Base-by-base conservation (phyloP, 2,113 vertebrate species). In the Leptobrachium ailaonicum region DNA sequence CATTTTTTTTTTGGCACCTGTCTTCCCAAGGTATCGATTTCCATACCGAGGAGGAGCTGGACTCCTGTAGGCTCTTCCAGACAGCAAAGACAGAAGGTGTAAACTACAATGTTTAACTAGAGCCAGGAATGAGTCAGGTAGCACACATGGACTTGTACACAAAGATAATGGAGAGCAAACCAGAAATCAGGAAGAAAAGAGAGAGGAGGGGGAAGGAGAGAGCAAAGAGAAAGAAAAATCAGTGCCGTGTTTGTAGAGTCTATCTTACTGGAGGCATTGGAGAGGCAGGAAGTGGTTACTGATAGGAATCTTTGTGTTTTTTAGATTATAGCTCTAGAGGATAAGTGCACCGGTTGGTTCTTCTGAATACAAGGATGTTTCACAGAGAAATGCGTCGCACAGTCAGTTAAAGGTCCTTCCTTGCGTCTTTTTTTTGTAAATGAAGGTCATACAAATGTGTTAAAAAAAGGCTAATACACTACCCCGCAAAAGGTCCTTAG, bases 31-130 rank as follows among this genome's bases (percentile, higher is more conserved):
- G 20, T 32, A 32, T 32, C 0, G 20, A 32, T 32, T 32, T 32
- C 1, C 20, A 32, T 32, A 32, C 20, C 20, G 20, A 32, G 20
- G 20, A 32, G 20, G 20, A 32, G 20, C 20, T 32, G 20, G 20
- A 32, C 20, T 32, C 20, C 20, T 32, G 20, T 32, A 32, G 20
- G 20, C 20, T 32, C 20, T 32, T 32, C 20, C 20, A 32, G 20
- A 32, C 20, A 32, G 20, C 20, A 32, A 32, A 32, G 20, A 32
- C 20, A 32, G 20, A 69, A 67, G 77, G 70, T 66, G 77, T 66
- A 73, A 80, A 73, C 62, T 54, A 58, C 77, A 80, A 66, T 72
- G 69, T 8, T 73, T 73, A 73, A 66, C 70, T 73, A 80, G 70
- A 43, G 40, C 13, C 32, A 73, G 14, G 43, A 66, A 50, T 50